phyloP scores from a whole-genome alignment of 2,888 invertebrate species.

The Cryptocheilus praepositus region DNA sequence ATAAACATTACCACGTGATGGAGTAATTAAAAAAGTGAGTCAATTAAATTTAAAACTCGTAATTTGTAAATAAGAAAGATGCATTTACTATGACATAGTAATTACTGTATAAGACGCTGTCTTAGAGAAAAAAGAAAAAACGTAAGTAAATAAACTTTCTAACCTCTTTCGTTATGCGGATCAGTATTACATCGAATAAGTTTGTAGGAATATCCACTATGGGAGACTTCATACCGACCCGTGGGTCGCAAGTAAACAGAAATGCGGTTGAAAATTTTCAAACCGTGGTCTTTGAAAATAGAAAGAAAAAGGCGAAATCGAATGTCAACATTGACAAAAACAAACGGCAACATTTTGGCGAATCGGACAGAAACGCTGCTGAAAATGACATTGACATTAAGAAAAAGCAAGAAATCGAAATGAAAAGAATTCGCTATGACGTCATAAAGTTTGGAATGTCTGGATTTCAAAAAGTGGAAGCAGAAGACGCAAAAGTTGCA shows the following conservation, averaged over 20 bases:
- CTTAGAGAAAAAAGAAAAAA: too few species aligned
- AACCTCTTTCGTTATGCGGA: too few species aligned
- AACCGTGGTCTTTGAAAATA: constrained; percentile 50
- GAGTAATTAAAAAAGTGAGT: too few species aligned
- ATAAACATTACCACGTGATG: too few species aligned
- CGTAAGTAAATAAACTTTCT: too few species aligned
- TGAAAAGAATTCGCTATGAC: constrained; percentile 87
- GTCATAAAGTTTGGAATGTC: constrained; percentile 89
- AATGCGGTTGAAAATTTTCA: constrained; percentile 45
- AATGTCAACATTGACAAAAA: constrained; percentile 17
- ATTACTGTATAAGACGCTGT: too few species aligned
- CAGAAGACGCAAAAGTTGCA: constrained; percentile 86
- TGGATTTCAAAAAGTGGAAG: constrained; percentile 83
- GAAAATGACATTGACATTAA: constrained; percentile 48
- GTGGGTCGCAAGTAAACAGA: constrained; percentile 51
- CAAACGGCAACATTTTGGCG: background rate
- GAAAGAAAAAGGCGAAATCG: constrained; percentile 44
- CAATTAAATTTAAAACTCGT: too few species aligned
- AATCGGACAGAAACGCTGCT: background rate
- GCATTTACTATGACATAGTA: too few species aligned
- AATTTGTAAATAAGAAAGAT: too few species aligned
- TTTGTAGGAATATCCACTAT: constrained; percentile 33
- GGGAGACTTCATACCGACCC: constrained; percentile 64
- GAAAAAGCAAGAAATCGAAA: constrained; percentile 78
- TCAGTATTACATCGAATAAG: too few species aligned